Evolutionary conservation across 2,113 vertebrate species (phyloP).

Genomic region (Callorhinus ursinus): DNA sequence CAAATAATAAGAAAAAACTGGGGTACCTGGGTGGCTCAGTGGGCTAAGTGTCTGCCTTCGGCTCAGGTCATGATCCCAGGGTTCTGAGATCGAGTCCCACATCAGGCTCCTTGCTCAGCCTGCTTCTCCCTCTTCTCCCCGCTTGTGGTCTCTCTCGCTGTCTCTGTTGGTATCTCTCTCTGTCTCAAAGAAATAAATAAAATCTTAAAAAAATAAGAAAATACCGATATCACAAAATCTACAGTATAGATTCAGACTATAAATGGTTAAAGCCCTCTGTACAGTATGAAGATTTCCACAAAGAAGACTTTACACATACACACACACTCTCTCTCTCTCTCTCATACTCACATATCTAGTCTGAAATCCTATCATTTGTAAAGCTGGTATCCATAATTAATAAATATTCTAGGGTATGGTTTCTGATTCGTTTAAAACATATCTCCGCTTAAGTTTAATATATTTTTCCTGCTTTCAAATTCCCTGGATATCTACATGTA

Average conservation of each 20-base stretch:
- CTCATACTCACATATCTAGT: not conserved
- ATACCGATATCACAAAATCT: conserved; percentile 11
- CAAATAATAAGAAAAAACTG: not conserved
- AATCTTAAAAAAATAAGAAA: not conserved
- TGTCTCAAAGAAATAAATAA: not conserved
- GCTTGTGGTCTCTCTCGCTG: not conserved
- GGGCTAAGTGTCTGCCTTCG: not conserved
- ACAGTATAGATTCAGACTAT: not conserved
- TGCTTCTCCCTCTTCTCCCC: not conserved
- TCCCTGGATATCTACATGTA: not conserved
- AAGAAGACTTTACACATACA: not conserved
- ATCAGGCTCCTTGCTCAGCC: too few species aligned
- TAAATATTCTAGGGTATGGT: not conserved
- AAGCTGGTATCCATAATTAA: not conserved
- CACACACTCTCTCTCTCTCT: not conserved
- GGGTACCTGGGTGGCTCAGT: not conserved
- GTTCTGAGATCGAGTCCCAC: too few species aligned
- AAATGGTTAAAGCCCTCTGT: not conserved
- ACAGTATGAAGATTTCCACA: not conserved
- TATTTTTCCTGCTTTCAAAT: not conserved
- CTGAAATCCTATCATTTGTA: not conserved
- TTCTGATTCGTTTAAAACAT: conserved; percentile 8
- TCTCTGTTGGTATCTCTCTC: not conserved
- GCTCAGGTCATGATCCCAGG: not conserved
- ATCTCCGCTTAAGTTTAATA: not conserved